A percentile compares a stretch with the other conserved stretches of the same genome.
These are phyloP conservation scores for Stenoptilia bipunctidactyla DNA, from an alignment of 2,888 invertebrate genomes.

Conservation along the genomic window DNA sequence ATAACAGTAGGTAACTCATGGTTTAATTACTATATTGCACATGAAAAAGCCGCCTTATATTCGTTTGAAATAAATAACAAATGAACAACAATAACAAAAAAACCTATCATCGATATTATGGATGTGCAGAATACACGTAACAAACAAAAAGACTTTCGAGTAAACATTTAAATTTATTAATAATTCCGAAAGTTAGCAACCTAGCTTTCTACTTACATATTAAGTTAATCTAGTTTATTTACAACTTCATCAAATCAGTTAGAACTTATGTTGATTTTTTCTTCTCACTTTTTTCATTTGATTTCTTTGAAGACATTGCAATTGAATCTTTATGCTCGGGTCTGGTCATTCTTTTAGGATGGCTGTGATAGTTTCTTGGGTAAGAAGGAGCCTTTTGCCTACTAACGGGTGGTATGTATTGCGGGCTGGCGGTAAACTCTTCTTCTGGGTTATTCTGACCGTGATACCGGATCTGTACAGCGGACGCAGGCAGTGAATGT, in stretches of 20 bases:
- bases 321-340: constrained; percentile 29
- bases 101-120: too few species aligned
- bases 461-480: constrained; percentile 23
- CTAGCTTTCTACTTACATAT: too few species aligned
- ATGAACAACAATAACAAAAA: too few species aligned
- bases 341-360: constrained; percentile 49
- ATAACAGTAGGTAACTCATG: too few species aligned
- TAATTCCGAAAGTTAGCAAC: too few species aligned
- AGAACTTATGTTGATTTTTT: constrained; percentile 24
- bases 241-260: constrained; percentile 15
- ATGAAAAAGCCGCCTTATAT: too few species aligned
- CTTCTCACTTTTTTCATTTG: constrained; percentile 28
- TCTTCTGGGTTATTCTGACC: constrained; percentile 35
- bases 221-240: constrained; percentile 21
- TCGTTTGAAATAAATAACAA: too few species aligned
- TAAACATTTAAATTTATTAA: too few species aligned
- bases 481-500: constrained; percentile 36
- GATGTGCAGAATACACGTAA: too few species aligned
- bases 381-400: constrained; percentile 39
- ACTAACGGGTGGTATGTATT: constrained; percentile 33
- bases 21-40: too few species aligned
- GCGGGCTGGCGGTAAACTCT: constrained; percentile 36
- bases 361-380: constrained; percentile 49
- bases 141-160: too few species aligned
- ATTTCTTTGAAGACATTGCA: constrained; percentile 24